A percentile compares a stretch with the other conserved stretches of the same genome.
These are phyloP conservation scores for Butorides virescens DNA, from an alignment of 2,113 vertebrate species.

Conservation along the genomic window DNA sequence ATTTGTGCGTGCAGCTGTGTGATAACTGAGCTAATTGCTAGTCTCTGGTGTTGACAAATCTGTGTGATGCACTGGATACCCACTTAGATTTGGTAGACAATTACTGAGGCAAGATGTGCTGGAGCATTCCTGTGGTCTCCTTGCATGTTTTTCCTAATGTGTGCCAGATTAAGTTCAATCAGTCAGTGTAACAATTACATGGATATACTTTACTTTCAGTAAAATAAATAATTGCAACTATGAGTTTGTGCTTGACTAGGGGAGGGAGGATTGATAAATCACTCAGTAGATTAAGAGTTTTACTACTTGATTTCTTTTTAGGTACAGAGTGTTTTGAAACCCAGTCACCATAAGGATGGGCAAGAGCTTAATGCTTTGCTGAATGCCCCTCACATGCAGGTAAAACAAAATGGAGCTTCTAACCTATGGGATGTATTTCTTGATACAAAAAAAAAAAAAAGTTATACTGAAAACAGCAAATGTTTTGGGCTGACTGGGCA, in stretches of 20 bases:
- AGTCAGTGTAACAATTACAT: not conserved
- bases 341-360: conserved; percentile 87
- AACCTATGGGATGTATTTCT: not conserved
- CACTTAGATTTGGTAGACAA: not conserved
- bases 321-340: conserved; percentile 90
- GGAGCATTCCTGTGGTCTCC: not conserved
- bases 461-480: not conserved
- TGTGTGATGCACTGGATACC: not conserved
- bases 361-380: conserved; percentile 88
- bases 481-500: not conserved
- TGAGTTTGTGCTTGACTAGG: not conserved
- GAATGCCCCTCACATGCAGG: conserved; percentile 90
- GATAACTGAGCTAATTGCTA: not conserved
- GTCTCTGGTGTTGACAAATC: not conserved
- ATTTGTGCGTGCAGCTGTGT: not conserved
- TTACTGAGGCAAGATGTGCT: not conserved
- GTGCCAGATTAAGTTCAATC: not conserved
- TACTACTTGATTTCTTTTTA: conserved; percentile 56
- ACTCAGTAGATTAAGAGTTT: not conserved
- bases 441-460: not conserved
- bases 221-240: not conserved
- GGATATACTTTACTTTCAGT: not conserved
- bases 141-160: not conserved
- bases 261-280: not conserved
- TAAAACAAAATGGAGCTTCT: conserved; percentile 51